phyloP scores from a whole-genome alignment of 2,113 vertebrate genomes.

The Thamnaconus septentrionalis region DNA sequence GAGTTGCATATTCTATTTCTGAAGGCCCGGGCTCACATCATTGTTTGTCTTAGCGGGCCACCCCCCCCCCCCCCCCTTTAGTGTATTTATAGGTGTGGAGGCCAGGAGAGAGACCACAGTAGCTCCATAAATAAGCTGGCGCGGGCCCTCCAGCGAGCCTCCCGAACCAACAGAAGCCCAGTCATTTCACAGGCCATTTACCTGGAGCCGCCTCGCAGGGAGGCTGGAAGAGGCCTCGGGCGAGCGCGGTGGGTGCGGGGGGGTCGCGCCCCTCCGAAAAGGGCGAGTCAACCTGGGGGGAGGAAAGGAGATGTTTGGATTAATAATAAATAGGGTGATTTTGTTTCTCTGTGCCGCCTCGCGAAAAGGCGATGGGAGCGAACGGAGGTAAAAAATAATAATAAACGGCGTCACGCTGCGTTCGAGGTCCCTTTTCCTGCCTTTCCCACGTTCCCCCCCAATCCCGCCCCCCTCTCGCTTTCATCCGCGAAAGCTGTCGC shows the following conservation, averaged over 20 bases:
- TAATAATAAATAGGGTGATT: conserved; percentile 62
- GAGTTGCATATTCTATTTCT: conserved; percentile 71
- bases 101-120: conserved; percentile 68
- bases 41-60: conserved; percentile 71
- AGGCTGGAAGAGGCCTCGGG: conserved; percentile 31
- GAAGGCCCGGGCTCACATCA: conserved; percentile 60
- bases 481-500: conserved; percentile 25
- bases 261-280: conserved; percentile 36
- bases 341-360: conserved; percentile 44
- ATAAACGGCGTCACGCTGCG: conserved; percentile 4
- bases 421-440: not conserved
- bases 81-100: conserved; percentile 68
- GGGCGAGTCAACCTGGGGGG: conserved; percentile 36
- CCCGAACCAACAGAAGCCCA: conserved; percentile 65
- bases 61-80: conserved; percentile 33
- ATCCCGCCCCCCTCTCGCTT: conserved; percentile 33
- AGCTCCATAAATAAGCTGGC: conserved; percentile 72
- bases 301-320: conserved; percentile 58
- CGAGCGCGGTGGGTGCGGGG: conserved; percentile 18
- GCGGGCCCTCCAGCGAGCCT: conserved; percentile 52
- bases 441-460: conserved; percentile 18
- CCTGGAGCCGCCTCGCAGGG: conserved; percentile 59
- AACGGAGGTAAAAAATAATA: conserved; percentile 39
- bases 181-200: conserved; percentile 74
- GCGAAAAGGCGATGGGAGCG: conserved; percentile 41